These are phyloP conservation scores for Ceriagrion tenellum DNA, from an alignment of 2,888 invertebrate genomes.

Conservation along the genomic window DNA sequence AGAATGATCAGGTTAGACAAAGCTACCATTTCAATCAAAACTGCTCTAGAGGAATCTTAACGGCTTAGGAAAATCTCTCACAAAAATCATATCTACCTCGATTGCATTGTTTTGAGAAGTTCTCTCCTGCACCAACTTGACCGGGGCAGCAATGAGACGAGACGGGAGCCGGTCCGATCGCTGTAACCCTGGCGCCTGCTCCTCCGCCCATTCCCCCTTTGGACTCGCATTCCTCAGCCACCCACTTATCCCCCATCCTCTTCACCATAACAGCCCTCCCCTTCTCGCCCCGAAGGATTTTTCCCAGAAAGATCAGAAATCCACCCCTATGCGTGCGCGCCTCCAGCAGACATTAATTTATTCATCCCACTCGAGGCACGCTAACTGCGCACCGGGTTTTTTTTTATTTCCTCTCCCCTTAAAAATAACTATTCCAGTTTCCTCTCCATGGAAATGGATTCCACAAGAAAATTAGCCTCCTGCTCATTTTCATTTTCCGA, in stretches of 20 bases:
- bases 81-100: too few species aligned
- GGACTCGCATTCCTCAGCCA: background rate
- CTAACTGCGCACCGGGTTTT: too few species aligned
- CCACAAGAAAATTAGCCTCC: background rate
- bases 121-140: too few species aligned
- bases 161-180: too few species aligned
- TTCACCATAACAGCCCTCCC: background rate
- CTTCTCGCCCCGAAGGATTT: background rate
- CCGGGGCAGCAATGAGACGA: too few species aligned
- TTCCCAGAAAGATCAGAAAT: slow-evolving; percentile 23
- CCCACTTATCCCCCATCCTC: background rate
- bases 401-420: too few species aligned
- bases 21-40: too few species aligned
- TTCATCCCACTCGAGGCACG: background rate
- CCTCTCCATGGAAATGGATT: background rate
- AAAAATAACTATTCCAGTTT: background rate
- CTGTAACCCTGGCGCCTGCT: background rate
- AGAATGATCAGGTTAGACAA: too few species aligned
- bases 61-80: too few species aligned
- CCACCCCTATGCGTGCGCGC: slow-evolving; percentile 1
- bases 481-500: background rate
- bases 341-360: slow-evolving; percentile 5
- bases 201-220: background rate
- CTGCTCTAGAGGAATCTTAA: too few species aligned
- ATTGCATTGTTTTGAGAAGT: too few species aligned